phyloP scores from a whole-genome alignment of 2,888 invertebrate genomes.

The Zeuzera pyrina region DNA sequence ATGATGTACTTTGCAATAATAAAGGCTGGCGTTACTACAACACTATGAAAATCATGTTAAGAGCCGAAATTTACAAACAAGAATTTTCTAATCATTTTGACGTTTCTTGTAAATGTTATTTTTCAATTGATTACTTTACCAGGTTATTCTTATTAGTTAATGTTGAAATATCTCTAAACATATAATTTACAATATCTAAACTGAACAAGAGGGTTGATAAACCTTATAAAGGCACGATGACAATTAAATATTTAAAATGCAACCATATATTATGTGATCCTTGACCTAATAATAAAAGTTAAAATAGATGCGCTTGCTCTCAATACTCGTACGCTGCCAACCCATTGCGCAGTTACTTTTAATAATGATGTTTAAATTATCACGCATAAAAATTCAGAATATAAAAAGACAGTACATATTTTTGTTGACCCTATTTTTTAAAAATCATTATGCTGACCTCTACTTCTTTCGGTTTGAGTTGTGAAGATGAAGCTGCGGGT shows the following conservation, averaged over 20 bases:
- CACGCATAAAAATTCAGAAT: constrained; percentile 4
- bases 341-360: constrained; percentile 42
- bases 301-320: constrained; percentile 65
- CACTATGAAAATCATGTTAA: no score
- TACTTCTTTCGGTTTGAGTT: constrained; percentile 59
- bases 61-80: no score
- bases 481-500: constrained; percentile 28
- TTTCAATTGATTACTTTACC: no score
- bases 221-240: no score
- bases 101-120: no score
- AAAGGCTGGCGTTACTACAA: no score
- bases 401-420: constrained; percentile 1
- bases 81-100: no score
- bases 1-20: no score
- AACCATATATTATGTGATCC: constrained; percentile 28
- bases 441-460: constrained; percentile 51
- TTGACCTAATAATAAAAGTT: constrained; percentile 62
- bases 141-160: no score
- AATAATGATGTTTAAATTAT: constrained; percentile 16
- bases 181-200: not conserved
- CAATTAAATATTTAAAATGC: constrained; percentile 1
- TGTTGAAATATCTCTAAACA: no score
- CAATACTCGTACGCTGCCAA: constrained; percentile 46
- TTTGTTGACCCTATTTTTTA: not conserved
- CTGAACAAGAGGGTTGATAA: not conserved